Evolutionary conservation across 2,888 invertebrate species (phyloP).

Genomic region (Euspilapteryx auroguttella): DNA sequence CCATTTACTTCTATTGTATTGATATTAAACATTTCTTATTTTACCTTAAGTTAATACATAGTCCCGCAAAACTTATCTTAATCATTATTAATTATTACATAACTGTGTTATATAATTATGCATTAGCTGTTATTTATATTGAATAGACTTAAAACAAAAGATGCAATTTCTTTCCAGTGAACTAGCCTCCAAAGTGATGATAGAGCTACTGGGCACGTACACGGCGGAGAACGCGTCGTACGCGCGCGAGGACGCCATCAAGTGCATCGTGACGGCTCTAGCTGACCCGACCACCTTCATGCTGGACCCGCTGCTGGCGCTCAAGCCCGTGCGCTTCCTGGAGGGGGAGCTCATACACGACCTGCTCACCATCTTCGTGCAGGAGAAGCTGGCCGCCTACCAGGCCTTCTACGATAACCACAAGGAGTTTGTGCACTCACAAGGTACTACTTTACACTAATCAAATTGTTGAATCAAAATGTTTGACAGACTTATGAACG

Average conservation of each 20-base stretch:
- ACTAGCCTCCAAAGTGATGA: constrained; percentile 94
- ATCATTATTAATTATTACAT: no score
- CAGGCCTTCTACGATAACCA: constrained; percentile 90
- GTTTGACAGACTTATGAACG: no score
- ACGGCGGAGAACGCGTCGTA: constrained; percentile 96
- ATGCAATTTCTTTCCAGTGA: no score
- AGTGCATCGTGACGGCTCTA: constrained; percentile 93
- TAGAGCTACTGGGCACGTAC: constrained; percentile 93
- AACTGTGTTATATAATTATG: no score
- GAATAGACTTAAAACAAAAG: no score
- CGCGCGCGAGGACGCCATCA: constrained; percentile 94
- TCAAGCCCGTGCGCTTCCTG: constrained; percentile 93
- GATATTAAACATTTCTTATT: no score
- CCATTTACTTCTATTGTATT: no score
- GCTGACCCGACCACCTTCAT: constrained; percentile 95
- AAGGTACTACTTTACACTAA: constrained; percentile 28
- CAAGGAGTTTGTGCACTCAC: constrained; percentile 84
- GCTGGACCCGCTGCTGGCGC: constrained; percentile 87
- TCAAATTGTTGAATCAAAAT: no score
- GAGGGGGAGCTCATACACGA: constrained; percentile 96
- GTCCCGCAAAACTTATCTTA: no score
- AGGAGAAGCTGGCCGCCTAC: constrained; percentile 91
- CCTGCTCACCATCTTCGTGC: constrained; percentile 91
- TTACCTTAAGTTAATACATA: no score
- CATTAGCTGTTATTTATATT: no score